A percentile compares a stretch with the other conserved stretches of the same genome.
These are phyloP conservation scores for Oasisia sp. DNA, from an alignment of 2,888 invertebrate genomes.

Conservation along the genomic window DNA sequence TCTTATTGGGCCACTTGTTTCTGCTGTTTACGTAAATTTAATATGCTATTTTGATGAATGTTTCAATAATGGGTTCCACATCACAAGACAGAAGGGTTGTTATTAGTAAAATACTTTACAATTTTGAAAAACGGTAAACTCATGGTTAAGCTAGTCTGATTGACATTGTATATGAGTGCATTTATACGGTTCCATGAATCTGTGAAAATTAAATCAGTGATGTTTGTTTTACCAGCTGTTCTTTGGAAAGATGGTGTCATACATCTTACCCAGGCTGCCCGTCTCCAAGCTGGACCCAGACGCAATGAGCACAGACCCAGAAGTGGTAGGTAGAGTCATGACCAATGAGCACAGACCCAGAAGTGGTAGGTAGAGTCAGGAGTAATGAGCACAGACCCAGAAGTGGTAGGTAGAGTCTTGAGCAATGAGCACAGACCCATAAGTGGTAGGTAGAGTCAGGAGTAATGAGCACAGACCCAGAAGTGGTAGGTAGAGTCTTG, in stretches of 20 bases:
- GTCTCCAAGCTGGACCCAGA: constrained; percentile 50
- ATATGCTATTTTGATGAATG: too few species aligned
- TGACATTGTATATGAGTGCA: too few species aligned
- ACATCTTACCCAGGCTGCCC: constrained; percentile 53
- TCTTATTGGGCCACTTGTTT: too few species aligned
- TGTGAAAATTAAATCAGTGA: neutral
- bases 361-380: neutral
- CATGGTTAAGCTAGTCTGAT: too few species aligned
- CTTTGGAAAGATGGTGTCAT: constrained; percentile 55
- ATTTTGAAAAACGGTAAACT: too few species aligned
- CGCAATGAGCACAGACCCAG: constrained; percentile 55
- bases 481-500: neutral
- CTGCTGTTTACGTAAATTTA: too few species aligned
- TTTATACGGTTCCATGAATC: too few species aligned
- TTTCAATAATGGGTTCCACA: too few species aligned
- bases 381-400: neutral
- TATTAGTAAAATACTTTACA: too few species aligned
- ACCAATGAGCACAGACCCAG: neutral
- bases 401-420: neutral
- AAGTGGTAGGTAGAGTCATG: constrained; percentile 41
- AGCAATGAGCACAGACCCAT: neutral
- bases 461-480: neutral
- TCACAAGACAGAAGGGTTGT: too few species aligned
- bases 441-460: neutral
- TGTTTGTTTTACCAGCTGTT: constrained; percentile 48